Evolutionary conservation across 1,140 invertebrate species (phyloP).

Genomic region (Calephelis nemesis): DNA sequence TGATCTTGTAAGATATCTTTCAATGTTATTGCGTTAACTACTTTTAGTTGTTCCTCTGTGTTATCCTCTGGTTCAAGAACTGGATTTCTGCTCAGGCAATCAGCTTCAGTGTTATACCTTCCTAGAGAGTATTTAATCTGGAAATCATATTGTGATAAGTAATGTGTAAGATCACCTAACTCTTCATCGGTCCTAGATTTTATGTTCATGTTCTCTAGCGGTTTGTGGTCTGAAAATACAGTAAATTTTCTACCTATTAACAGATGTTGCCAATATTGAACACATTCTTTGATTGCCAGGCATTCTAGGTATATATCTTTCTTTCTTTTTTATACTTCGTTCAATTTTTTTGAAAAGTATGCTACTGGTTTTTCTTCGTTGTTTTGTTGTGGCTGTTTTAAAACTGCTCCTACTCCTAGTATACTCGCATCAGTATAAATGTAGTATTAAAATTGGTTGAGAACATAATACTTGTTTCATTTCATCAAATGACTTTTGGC

Average conservation of each 20-base stretch:
- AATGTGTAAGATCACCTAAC: constrained; percentile 27
- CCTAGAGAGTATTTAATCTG: no score
- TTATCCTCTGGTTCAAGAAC: no score
- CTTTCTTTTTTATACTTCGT: constrained; percentile 29
- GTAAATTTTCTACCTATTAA: constrained; percentile 56
- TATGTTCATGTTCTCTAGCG: constrained; percentile 32
- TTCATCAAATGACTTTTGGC: constrained; percentile 41
- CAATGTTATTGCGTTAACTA: no score
- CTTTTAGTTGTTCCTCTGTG: no score
- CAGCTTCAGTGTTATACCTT: no score
- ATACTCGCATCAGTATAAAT: constrained; percentile 55
- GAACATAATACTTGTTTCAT: constrained; percentile 54
- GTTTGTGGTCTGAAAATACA: constrained; percentile 55
- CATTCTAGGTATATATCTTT: constrained; percentile 15
- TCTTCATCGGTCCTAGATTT: constrained; percentile 40
- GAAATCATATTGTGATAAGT: constrained; percentile 35
- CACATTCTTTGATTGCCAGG: constrained; percentile 52
- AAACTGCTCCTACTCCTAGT: constrained; percentile 53
- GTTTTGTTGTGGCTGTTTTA: constrained; percentile 35
- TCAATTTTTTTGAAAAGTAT: constrained; percentile 40
- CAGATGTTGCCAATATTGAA: constrained; percentile 62
- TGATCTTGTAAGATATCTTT: no score
- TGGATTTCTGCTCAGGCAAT: no score
- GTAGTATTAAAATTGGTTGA: constrained; percentile 41
- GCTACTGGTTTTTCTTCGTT: constrained; percentile 33